phyloP scores from a whole-genome alignment of 2,888 invertebrate genomes.

The Eugnorisma glareosa region DNA sequence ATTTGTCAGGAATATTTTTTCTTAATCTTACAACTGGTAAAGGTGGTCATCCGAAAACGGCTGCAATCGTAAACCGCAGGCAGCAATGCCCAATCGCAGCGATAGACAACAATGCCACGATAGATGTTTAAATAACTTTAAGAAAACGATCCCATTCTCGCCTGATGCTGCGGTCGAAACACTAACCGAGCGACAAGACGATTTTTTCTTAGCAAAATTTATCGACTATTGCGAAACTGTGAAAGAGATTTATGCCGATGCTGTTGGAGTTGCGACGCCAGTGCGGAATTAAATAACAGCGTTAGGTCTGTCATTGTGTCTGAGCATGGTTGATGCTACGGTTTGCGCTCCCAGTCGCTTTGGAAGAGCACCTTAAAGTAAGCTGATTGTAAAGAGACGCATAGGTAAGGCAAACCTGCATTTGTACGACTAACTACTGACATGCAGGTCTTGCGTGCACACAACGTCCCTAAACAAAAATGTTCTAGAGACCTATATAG shows the following conservation, averaged over 20 bases:
- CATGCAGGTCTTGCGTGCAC: background rate
- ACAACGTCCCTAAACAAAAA: background rate
- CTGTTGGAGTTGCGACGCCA: background rate
- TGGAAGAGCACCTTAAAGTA: background rate
- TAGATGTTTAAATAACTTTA: background rate
- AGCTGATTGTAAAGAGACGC: background rate
- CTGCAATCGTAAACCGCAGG: background rate
- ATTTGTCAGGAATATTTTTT: background rate
- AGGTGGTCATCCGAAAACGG: background rate
- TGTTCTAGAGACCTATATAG: slow-evolving; percentile 20
- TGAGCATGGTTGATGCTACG: background rate
- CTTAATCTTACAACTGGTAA: background rate
- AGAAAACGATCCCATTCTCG: background rate
- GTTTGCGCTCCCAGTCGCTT: background rate
- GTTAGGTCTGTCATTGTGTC: background rate
- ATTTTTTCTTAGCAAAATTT: background rate
- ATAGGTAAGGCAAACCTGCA: background rate
- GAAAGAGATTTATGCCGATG: background rate
- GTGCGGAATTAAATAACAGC: background rate
- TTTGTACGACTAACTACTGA: background rate
- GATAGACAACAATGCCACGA: background rate
- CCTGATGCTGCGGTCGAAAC: background rate
- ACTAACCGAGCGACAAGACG: background rate
- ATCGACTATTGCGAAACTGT: background rate
- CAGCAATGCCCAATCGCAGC: background rate